Conservation (phyloP, 2,888 invertebrate genomes). For the Beris morrisii region DNA sequence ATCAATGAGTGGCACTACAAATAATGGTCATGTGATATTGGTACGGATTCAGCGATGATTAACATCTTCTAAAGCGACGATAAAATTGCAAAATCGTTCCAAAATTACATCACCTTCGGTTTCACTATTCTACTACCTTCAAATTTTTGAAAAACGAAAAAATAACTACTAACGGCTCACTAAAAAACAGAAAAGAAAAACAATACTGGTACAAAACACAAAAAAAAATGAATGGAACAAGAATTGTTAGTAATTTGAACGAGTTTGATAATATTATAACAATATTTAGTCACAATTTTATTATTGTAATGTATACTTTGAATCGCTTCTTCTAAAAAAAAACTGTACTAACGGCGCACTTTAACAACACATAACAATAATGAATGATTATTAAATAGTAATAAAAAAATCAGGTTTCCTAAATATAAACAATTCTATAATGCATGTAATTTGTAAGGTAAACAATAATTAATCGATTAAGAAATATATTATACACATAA, state of each 20-base stretch:
- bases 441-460: constrained; percentile 8
- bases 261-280: too few species aligned
- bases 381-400: background rate
- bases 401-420: constrained; percentile 24
- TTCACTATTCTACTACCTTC: too few species aligned
- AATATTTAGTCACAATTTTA: constrained; percentile 4
- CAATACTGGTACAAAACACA: too few species aligned
- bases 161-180: too few species aligned
- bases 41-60: constrained; percentile 54
- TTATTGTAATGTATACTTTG: background rate
- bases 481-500: too few species aligned
- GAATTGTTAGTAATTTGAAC: too few species aligned
- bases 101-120: too few species aligned
- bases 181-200: too few species aligned
- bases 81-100: too few species aligned
- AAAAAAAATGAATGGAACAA: too few species aligned
- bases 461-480: background rate
- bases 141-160: too few species aligned
- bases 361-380: background rate
- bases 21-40: constrained; percentile 58
- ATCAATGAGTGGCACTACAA: constrained; percentile 57
- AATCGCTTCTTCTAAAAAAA: background rate
- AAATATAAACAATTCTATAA: constrained; percentile 8
- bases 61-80: constrained; percentile 22
- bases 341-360: background rate